phyloP scores from a whole-genome alignment of 2,113 vertebrate species.

The Casuarius casuarius region DNA sequence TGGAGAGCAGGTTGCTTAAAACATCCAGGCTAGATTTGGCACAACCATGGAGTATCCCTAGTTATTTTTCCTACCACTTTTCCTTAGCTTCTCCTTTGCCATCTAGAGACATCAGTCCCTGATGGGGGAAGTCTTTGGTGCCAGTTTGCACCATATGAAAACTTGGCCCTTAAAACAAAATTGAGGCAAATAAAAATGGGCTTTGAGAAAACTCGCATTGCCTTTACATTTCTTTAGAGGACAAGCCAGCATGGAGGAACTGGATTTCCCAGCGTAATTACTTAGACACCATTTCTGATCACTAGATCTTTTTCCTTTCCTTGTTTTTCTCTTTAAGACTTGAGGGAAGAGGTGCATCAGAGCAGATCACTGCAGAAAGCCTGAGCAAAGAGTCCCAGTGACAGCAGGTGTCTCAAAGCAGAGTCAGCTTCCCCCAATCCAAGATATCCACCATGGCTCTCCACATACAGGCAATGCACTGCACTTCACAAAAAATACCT shows the following conservation, averaged over 20 bases:
- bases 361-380: background rate
- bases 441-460: background rate
- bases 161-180: background rate
- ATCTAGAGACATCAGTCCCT: background rate
- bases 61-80: background rate
- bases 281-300: background rate
- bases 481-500: background rate
- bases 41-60: background rate
- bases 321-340: fast-evolving
- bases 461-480: fast-evolving
- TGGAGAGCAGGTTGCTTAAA: background rate
- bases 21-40: background rate
- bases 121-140: background rate
- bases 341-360: background rate
- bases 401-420: background rate
- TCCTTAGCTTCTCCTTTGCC: background rate
- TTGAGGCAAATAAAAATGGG: background rate
- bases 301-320: background rate
- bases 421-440: background rate
- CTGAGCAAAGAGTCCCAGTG: fast-evolving
- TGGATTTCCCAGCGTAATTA: fast-evolving
- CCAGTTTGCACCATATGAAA: background rate
- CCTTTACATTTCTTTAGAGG: background rate
- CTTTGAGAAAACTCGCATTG: background rate
- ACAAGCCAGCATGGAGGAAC: fast-evolving